Conservation (phyloP, 2,888 invertebrate genomes). For the Rotaria sp. region DNA sequence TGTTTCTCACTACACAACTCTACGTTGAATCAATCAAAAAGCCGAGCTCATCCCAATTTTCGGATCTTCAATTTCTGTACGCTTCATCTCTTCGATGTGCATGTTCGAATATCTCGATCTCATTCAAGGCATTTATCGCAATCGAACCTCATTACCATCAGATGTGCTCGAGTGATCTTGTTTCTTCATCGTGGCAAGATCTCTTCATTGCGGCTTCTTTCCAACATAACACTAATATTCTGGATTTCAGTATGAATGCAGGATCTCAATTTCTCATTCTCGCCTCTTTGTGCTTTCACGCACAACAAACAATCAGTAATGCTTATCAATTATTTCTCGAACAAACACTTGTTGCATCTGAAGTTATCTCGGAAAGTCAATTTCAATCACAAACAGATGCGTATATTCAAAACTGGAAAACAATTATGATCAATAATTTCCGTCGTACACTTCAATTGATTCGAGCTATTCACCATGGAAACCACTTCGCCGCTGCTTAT, state of each 20-base stretch:
- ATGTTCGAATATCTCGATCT: not conserved
- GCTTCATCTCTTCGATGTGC: not conserved
- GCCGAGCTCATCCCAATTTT: too few relatives aligned
- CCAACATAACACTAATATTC: not conserved
- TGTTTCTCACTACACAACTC: too few relatives aligned
- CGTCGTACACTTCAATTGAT: not conserved
- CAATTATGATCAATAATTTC: not conserved
- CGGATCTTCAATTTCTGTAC: too few relatives aligned
- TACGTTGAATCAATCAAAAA: too few relatives aligned
- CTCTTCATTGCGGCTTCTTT: not conserved
- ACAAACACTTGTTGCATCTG: not conserved
- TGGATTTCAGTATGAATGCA: not conserved
- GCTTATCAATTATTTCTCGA: not conserved
- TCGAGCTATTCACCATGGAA: not conserved
- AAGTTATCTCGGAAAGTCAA: not conserved
- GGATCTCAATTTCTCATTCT: not conserved
- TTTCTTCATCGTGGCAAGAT: not conserved
- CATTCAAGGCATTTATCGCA: not conserved
- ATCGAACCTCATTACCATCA: not conserved
- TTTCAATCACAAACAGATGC: not conserved
- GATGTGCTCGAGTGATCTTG: not conserved
- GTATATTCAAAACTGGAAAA: not conserved
- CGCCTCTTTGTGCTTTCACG: not conserved
- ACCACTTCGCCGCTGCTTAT: not conserved
- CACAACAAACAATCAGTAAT: not conserved